Base-by-base conservation (phyloP, 2,113 vertebrate species). In the Rhinolophus ferrumequinum region DNA sequence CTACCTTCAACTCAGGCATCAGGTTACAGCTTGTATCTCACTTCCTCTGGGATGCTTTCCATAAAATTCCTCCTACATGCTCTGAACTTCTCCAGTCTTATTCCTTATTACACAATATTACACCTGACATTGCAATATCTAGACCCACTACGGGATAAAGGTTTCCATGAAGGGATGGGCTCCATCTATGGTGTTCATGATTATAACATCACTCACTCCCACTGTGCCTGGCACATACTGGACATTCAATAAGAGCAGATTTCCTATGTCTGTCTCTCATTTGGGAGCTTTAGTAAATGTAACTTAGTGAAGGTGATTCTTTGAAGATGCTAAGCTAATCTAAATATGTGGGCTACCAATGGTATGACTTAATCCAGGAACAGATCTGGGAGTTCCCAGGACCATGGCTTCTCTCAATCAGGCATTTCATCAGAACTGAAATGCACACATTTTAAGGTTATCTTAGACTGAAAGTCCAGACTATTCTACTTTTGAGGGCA, bases 361-460 rank as follows among this genome's bases (percentile, higher is more conserved):
- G 5, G 18, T 38, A 47, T 94, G 52, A 84, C 3, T 66, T 33
- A 54, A 60, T 38, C 41, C 8, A 14, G 15, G 15, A 33, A 76
- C 50, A 90, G 69, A 82, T 16, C 15, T 89, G 19, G 28, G 15
- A 58, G 35, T 94, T 56, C 19, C 22, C 47, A 47, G 60, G 35
- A 75, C n/a, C 19, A 10, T 26, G 21, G 14, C 5, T 52, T 62
- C 73, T 38, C 56, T 77, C 88, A 62, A 70, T 35, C 24, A 85
- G n/a, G 19, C 52, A 95, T 85, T 60, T 90, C 72, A 94, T 28
- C 60, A 90, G 11, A 90, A 79, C 41, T 90, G 21, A 77, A 70
- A 26, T 44, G 26, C 52, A 70, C 38, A 79, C 85, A 70, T 70
- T 79, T 95, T 70, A 70, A 77, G 24, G 16, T 90, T 79, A 62